Conservation (phyloP, 2,113 vertebrate genomes). For the Semnornis frantzii region DNA sequence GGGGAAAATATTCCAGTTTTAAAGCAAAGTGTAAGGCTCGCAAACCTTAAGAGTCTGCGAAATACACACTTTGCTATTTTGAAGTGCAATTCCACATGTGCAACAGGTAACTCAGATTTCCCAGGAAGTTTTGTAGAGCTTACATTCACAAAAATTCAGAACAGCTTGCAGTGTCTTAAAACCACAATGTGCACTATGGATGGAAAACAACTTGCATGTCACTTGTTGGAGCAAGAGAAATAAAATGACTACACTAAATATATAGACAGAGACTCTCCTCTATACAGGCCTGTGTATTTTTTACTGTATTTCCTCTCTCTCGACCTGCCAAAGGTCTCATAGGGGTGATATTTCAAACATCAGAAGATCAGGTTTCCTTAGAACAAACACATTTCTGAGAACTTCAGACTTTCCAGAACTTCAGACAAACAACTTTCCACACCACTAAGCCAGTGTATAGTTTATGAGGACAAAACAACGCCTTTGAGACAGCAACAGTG, state of each 20-base stretch:
- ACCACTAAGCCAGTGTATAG: rapidly evolving
- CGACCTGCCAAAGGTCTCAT: neutral
- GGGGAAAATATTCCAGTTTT: neutral
- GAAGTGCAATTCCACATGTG: neutral
- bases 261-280: neutral
- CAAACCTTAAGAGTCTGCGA: neutral
- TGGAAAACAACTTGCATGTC: neutral
- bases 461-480: neutral
- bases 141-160: neutral
- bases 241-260: neutral
- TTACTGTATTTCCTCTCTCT: neutral
- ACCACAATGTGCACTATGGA: neutral
- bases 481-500: rapidly evolving
- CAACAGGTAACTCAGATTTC: neutral
- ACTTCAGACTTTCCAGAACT: neutral
- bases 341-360: neutral
- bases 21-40: neutral
- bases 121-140: neutral
- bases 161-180: neutral
- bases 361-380: neutral
- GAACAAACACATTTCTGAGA: neutral
- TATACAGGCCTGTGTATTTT: neutral
- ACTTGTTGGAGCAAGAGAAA: neutral
- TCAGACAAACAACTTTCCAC: neutral
- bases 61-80: neutral